Base-by-base conservation (phyloP, 1,140 invertebrate species). In the Rhysida immarginata region DNA sequence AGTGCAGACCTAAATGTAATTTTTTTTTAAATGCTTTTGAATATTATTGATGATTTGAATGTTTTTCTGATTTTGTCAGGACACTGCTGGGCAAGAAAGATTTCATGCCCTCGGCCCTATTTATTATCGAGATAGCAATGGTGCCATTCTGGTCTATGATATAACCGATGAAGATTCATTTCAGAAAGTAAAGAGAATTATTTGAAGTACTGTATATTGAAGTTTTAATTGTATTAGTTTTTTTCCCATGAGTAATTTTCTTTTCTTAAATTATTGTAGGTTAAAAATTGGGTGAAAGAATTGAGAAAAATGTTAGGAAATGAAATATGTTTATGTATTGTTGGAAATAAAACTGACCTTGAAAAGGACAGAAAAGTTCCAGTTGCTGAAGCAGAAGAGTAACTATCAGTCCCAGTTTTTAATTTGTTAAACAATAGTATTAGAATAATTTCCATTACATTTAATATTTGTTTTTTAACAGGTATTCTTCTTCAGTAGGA, bases 261-360 rank as follows among this genome's bases (percentile, higher is more conserved):
- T n/a, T n/a, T n/a, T n/a, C n/a, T n/a, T n/a, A n/a, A n/a, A n/a
- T 41, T 41, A 41, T 69, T 76, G 53, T 63, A 92, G 87, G 87
- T 95, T 0, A 95, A 97, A 75, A 94, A 84, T 68, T 99, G 96
- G 96, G 92, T 99, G 5, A 95, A 95, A 68, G 96, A 99, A 73
- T 72, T 99, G 46, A 82, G 87, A 59, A 93, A 92, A 74, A 96
- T 98, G 85, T 75, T 97, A 14, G 95, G 94, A 3, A 83, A 84
- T 64, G 86, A 96, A 61, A 87, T 97, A 60, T 82, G 83, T 63
- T 73, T 99, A 35, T 82, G 83, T 48, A 97, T 99, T 69, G 91
- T 90, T 58, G 96, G 95, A 45, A 99, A 99, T 73, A 99, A 99
- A 80, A 81, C 85, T 66, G 96, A 99, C 75, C 74, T 99, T 65